Conservation (phyloP, 1,140 invertebrate species). For the Ceratina japonica region DNA sequence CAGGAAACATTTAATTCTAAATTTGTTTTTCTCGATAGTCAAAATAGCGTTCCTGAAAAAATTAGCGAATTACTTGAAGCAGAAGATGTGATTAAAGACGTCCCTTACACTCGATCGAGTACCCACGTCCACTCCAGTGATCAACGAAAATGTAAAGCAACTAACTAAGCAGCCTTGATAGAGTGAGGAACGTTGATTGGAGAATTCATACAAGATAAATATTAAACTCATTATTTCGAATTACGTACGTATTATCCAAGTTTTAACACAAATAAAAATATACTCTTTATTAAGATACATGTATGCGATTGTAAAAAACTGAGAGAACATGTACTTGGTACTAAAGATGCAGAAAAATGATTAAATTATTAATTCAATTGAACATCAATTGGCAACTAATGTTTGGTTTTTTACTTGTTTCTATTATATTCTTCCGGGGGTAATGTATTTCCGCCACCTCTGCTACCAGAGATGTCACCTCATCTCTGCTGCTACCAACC, state of each 20-base stretch:
- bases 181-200: not conserved
- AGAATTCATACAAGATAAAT: slow-evolving; percentile 5
- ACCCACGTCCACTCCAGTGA: slow-evolving; percentile 44
- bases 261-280: not conserved
- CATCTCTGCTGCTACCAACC: too few relatives aligned
- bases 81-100: slow-evolving; percentile 49
- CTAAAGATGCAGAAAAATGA: too few relatives aligned
- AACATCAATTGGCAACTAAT: too few relatives aligned
- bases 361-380: too few relatives aligned
- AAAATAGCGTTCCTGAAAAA: slow-evolving; percentile 40
- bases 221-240: not conserved
- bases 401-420: too few relatives aligned
- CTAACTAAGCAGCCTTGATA: slow-evolving; percentile 5
- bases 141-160: slow-evolving; percentile 47
- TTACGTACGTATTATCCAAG: not conserved
- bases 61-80: slow-evolving; percentile 24
- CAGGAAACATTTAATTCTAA: not conserved
- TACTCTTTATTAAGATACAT: too few relatives aligned
- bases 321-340: too few relatives aligned
- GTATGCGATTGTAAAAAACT: too few relatives aligned
- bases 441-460: too few relatives aligned
- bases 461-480: too few relatives aligned
- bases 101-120: slow-evolving; percentile 49
- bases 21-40: not conserved
- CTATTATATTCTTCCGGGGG: too few relatives aligned